phyloP scores from a whole-genome alignment of 2,797 vertebrate genomes.

The Tauraco hartlaubi region DNA sequence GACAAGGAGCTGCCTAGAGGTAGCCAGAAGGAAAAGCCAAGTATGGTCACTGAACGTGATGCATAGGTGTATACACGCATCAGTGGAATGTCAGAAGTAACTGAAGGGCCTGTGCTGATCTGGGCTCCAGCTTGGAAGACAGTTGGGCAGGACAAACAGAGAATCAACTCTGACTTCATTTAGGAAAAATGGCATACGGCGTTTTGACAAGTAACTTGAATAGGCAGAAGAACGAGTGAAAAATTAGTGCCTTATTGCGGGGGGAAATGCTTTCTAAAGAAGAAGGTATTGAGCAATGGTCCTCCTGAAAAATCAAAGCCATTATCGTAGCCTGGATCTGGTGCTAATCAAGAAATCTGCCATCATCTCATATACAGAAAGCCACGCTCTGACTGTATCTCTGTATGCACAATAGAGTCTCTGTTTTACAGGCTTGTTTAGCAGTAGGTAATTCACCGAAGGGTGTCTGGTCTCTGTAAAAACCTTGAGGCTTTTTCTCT shows the following conservation, averaged over 20 bases:
- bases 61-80: neutral
- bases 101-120: neutral
- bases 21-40: neutral
- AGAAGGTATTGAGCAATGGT: neutral
- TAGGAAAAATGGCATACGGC: neutral
- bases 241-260: neutral
- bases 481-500: neutral
- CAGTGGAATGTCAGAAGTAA: neutral
- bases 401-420: neutral
- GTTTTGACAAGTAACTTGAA: neutral
- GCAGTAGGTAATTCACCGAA: neutral
- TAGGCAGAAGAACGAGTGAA: neutral
- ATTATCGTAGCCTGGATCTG: neutral
- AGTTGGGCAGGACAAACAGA: neutral
- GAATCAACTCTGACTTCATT: neutral
- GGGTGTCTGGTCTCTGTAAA: neutral
- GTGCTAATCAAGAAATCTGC: neutral
- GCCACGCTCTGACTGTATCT: neutral
- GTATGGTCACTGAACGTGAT: neutral
- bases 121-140: neutral
- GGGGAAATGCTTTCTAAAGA: neutral
- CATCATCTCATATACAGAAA: slow-evolving; percentile 15
- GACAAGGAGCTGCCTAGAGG: neutral
- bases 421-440: neutral
- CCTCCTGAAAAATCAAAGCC: neutral